Percentiles rank a stretch among this genome's conserved stretches.
Conservation (phyloP, 2,113 vertebrate species). For the Clarias batrachus region DNA sequence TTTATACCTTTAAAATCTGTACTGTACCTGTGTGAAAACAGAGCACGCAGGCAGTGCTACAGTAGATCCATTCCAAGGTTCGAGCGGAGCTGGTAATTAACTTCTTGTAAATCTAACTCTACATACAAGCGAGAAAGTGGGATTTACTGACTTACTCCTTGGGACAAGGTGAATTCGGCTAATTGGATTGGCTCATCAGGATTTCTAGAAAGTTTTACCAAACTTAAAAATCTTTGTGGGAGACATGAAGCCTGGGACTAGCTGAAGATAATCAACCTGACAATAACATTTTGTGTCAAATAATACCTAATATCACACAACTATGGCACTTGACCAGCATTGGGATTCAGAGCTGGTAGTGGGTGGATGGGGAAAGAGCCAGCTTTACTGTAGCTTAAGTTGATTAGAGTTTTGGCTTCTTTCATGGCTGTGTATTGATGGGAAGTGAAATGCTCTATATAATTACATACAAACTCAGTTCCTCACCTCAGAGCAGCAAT, state of each 20-base stretch:
- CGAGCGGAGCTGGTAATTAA: conserved; percentile 1
- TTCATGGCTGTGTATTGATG: conserved; percentile 45
- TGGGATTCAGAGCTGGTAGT: not conserved
- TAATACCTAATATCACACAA: not conserved
- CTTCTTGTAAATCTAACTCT: conserved; percentile 3
- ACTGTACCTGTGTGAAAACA: not conserved
- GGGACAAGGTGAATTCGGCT: not conserved
- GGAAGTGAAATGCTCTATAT: conserved; percentile 65
- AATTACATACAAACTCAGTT: conserved; percentile 57
- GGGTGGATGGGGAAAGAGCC: not conserved
- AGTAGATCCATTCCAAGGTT: not conserved
- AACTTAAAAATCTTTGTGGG: not conserved
- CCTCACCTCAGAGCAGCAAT: conserved; percentile 34
- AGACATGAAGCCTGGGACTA: not conserved
- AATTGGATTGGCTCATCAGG: not conserved
- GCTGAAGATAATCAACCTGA: not conserved
- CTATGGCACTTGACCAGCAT: not conserved
- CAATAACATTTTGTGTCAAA: conserved; percentile 1
- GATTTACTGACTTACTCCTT: not conserved
- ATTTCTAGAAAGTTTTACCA: not conserved
- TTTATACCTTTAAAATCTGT: not conserved
- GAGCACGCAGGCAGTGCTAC: not conserved
- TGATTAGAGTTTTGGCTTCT: conserved; percentile 11
- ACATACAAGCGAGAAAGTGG: not conserved
- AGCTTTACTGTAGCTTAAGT: not conserved